Evolutionary conservation across 2,797 vertebrate species (phyloP).

Genomic region (Crossoptilon crossoptilon): DNA sequence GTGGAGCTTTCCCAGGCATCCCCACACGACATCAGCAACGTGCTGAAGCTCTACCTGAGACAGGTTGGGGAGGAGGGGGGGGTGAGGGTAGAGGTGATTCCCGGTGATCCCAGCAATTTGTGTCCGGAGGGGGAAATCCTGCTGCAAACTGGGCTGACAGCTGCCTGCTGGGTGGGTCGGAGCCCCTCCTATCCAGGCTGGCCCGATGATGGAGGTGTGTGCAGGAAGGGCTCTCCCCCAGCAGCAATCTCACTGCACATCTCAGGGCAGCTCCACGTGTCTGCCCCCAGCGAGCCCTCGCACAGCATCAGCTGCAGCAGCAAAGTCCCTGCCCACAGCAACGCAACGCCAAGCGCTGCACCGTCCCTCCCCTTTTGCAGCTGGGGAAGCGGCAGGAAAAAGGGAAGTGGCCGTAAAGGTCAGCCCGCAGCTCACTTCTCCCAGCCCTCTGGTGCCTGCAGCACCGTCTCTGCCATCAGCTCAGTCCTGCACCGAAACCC

Average conservation of each 20-base stretch:
- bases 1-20: conserved; percentile 95
- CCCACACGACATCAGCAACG: conserved; percentile 96
- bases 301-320: fast-evolving
- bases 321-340: fast-evolving
- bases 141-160: too few relatives aligned
- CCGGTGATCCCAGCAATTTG: too few relatives aligned
- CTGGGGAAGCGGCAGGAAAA: not conserved
- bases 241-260: fast-evolving
- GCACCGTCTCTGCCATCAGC: not conserved
- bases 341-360: fast-evolving
- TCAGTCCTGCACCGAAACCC: not conserved
- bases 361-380: fast-evolving
- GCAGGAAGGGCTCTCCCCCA: not conserved
- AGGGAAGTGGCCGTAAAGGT: not conserved
- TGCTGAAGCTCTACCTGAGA: conserved; percentile 96
- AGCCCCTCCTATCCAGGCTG: too few relatives aligned
- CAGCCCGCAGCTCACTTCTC: fast-evolving
- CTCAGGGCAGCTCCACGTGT: fast-evolving
- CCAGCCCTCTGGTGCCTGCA: too few relatives aligned
- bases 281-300: not conserved
- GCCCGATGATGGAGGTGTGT: not conserved
- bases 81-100: too few relatives aligned
- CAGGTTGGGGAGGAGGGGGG: conserved; percentile 84
- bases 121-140: too few relatives aligned
- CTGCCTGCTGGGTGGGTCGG: not conserved